These are phyloP conservation scores for Spodoptera litura DNA, from an alignment of 1,140 invertebrate genomes.

Conservation along the genomic window DNA sequence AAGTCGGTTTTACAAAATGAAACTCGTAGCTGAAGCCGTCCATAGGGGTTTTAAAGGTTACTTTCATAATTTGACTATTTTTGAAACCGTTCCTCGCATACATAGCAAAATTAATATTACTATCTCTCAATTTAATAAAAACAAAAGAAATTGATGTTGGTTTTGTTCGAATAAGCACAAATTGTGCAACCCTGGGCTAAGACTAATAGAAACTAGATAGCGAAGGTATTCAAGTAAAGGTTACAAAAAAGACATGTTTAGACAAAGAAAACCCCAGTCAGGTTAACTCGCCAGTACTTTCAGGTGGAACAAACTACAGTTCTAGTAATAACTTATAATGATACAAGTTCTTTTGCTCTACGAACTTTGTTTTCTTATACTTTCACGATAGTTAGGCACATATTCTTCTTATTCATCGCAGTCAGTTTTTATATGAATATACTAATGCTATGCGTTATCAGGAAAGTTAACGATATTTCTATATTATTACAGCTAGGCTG, in stretches of 20 bases:
- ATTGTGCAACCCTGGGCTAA: no score
- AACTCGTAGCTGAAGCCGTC: no score
- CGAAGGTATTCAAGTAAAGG: neutral
- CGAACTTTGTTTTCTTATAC: slow-evolving; percentile 18
- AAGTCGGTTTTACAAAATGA: no score
- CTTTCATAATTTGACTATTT: no score
- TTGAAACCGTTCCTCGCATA: no score
- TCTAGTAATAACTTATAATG: slow-evolving; percentile 35
- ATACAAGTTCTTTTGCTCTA: slow-evolving; percentile 22
- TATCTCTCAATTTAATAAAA: no score
- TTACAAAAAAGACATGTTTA: no score
- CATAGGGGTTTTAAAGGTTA: no score
- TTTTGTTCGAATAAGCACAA: no score
- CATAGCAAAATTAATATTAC: no score
- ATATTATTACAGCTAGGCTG: slow-evolving; percentile 21
- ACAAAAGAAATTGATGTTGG: no score
- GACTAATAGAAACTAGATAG: neutral
- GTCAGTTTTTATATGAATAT: slow-evolving; percentile 5
- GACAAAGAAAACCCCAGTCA: neutral
- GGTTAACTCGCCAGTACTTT: neutral
- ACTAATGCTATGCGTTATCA: slow-evolving; percentile 5
- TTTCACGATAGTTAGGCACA: slow-evolving; percentile 19
- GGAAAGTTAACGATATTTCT: slow-evolving; percentile 32
- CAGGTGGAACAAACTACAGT: neutral
- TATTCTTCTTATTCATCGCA: slow-evolving; percentile 11